phyloP scores from a whole-genome alignment of 1,140 invertebrate genomes.

The Triops longicaudatus region DNA sequence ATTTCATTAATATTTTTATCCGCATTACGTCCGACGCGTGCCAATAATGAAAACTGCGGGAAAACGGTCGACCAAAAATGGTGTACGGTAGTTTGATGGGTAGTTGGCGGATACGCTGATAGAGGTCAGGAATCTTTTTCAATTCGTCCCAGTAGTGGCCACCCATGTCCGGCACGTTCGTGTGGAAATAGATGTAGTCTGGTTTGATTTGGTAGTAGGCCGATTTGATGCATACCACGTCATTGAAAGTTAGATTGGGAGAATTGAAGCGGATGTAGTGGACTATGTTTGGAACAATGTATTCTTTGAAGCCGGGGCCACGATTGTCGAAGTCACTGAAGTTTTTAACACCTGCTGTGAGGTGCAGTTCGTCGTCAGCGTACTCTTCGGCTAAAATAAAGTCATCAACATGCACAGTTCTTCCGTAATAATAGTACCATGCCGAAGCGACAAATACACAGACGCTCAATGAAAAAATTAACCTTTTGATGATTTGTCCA shows the following conservation, averaged over 20 bases:
- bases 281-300: slow-evolving; percentile 28
- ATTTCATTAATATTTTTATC: slow-evolving; percentile 34
- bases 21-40: slow-evolving; percentile 37
- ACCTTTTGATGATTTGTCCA: neutral
- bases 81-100: slow-evolving; percentile 19
- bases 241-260: slow-evolving; percentile 21
- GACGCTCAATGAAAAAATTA: neutral
- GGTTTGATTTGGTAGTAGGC: slow-evolving; percentile 25
- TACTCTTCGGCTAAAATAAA: neutral
- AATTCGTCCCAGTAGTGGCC: slow-evolving; percentile 26
- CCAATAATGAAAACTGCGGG: slow-evolving; percentile 29
- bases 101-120: neutral
- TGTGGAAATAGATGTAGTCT: slow-evolving; percentile 28
- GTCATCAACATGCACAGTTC: neutral
- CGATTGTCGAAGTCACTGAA: slow-evolving; percentile 27
- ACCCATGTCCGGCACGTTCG: slow-evolving; percentile 22
- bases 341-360: neutral
- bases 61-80: slow-evolving; percentile 26
- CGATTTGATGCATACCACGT: slow-evolving; percentile 24
- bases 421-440: neutral
- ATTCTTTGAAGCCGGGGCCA: slow-evolving; percentile 1
- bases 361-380: neutral
- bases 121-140: slow-evolving; percentile 18
- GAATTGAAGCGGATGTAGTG: slow-evolving; percentile 27
- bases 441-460: neutral